Evolutionary conservation across 2,797 vertebrate species (phyloP).

Genomic region (Schizothorax lantsangensis): DNA sequence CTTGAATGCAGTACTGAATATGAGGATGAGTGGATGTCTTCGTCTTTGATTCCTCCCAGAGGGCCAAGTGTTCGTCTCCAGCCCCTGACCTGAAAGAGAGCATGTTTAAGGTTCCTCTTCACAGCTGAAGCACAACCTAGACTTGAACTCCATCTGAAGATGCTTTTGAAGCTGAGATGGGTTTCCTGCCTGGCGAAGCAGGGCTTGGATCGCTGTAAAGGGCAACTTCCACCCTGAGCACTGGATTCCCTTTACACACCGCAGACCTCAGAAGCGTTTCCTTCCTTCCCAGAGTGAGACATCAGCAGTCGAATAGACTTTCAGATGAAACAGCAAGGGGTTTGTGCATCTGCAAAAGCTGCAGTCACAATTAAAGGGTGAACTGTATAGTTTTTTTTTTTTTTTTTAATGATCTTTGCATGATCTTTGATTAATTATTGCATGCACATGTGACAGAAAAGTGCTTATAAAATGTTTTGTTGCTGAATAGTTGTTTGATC

Average conservation of each 20-base stretch:
- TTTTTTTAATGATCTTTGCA: neutral
- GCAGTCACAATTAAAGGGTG: neutral
- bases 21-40: neutral
- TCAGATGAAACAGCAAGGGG: neutral
- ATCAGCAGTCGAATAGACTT: slow-evolving; percentile 2
- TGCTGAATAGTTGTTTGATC: neutral
- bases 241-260: slow-evolving; percentile 10
- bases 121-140: slow-evolving; percentile 13
- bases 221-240: neutral
- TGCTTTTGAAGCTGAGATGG: neutral
- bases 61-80: slow-evolving; percentile 8
- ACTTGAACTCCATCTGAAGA: slow-evolving; percentile 21
- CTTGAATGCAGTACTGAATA: neutral
- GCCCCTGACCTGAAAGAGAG: slow-evolving; percentile 12
- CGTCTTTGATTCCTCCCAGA: neutral
- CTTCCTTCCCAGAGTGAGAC: slow-evolving; percentile 16
- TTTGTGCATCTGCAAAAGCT: neutral
- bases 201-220: slow-evolving; percentile 11
- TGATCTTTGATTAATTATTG: neutral
- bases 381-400: neutral
- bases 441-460: neutral
- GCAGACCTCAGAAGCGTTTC: neutral
- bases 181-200: neutral
- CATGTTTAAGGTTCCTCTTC: slow-evolving; percentile 9
- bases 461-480: neutral